Evolutionary conservation across 2,113 vertebrate genomes (phyloP), one percentile per base, ranked within the genome.

Genomic region (Odontophorus gujanensis): DNA sequence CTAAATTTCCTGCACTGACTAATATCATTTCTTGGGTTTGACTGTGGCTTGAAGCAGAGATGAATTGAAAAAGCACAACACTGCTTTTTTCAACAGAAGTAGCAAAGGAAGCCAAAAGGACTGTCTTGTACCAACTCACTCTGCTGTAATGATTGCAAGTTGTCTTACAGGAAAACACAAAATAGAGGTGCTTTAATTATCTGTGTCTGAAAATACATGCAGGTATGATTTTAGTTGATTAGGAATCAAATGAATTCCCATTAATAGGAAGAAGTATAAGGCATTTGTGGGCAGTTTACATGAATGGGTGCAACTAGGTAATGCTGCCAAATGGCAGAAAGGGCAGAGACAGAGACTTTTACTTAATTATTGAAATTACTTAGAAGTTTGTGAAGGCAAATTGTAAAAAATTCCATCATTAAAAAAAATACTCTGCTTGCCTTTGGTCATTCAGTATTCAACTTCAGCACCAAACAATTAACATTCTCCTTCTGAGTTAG

Each of bases 291-390:
- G 7, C 30, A 48, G 24, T 51, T 88, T 72, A 34, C n/a, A 62
- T 14, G 53, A 87, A 19, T 28, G 32, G 14, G 45, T 83, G 15
- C 68, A 80, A 77, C 1, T 7, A 51, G 57, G 45, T 51, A 17
- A 12, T 59, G 57, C 6, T 82, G 20, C 38, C 20, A 26, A 40
- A 17, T 85, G 81, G 32, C 63, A 67, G 19, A 81, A 20, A 71
- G 42, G 68, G 75, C 63, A 95, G 59, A 85, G 25, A 55, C 48
- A 73, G 16, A 28, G 74, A 92, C 67, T 81, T 93, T 84, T 65
- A 68, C 57, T 73, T 90, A 84, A 88, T 78, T 88, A 57, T 84
- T 75, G 51, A 42, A 86, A 92, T 92, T 34, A 78, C n/a, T 75
- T 61, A 72, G 51, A 93, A 95, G 36, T 63, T 58, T 11, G 3